These are phyloP conservation scores for Scaeva pyrastri DNA, from an alignment of 2,888 invertebrate genomes.

Conservation along the genomic window DNA sequence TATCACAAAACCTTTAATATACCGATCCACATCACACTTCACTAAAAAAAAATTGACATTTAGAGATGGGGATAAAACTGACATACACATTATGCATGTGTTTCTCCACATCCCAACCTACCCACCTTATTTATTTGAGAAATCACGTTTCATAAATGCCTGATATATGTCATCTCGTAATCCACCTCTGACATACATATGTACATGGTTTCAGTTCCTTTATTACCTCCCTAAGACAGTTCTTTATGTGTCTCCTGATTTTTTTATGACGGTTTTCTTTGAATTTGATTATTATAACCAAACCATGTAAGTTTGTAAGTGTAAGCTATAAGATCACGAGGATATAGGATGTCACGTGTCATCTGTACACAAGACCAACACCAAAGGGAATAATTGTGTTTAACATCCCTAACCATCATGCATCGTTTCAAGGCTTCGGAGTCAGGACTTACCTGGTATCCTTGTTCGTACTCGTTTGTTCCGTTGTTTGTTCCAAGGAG, in stretches of 20 bases:
- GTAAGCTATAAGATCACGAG: constrained; percentile 6
- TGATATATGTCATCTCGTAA: no score
- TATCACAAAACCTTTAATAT: no score
- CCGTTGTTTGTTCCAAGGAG: not conserved
- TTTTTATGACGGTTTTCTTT: not conserved
- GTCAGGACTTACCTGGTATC: constrained; percentile 60
- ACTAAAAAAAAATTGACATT: no score
- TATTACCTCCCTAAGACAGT: no score
- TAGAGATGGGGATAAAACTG: no score
- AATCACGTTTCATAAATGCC: no score
- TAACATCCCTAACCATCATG: constrained; percentile 22
- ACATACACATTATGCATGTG: no score
- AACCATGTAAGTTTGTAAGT: not conserved
- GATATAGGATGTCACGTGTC: constrained; percentile 22
- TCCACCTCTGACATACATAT: no score
- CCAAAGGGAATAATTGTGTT: not conserved
- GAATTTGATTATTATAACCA: not conserved
- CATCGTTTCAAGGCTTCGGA: not conserved
- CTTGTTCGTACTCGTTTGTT: not conserved
- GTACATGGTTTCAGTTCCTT: no score
- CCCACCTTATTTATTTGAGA: no score
- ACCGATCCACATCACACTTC: no score
- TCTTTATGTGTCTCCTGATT: not conserved
- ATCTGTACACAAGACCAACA: not conserved
- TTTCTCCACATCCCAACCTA: no score